phyloP scores from a whole-genome alignment of 2,797 vertebrate species.

The Thalassophryne amazonica region DNA sequence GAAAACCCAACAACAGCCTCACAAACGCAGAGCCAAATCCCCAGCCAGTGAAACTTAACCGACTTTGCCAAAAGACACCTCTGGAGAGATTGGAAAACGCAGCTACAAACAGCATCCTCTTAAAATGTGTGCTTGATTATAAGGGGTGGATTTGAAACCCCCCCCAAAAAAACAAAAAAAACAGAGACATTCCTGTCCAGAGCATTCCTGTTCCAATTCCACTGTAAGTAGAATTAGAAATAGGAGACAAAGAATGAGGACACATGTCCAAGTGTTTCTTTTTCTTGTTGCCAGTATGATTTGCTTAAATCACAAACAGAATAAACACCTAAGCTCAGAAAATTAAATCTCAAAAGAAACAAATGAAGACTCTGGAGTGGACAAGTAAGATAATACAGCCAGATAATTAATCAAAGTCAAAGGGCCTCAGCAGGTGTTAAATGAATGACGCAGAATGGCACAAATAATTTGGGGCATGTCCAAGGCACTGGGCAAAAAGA shows the following conservation, averaged over 20 bases:
- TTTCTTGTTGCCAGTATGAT: constrained; percentile 17
- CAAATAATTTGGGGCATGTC: no score
- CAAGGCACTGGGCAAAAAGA: no score
- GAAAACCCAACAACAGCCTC: constrained; percentile 22
- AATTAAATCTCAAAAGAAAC: no score
- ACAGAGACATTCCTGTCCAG: constrained; percentile 23
- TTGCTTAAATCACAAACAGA: background rate
- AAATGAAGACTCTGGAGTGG: constrained; percentile 6
- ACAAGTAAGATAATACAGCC: background rate
- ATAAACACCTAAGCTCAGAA: no score
- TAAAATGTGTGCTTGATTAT: background rate
- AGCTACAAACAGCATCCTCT: background rate
- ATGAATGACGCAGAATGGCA: no score
- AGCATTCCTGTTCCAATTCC: constrained; percentile 14
- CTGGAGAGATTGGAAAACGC: constrained; percentile 6
- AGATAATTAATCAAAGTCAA: no score
- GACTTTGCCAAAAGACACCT: constrained; percentile 18
- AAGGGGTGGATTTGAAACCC: constrained; percentile 14
- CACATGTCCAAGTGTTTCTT: constrained; percentile 19
- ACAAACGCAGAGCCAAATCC: constrained; percentile 32
- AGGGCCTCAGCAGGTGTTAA: no score
- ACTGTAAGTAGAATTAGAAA: constrained; percentile 7
- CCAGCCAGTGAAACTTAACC: constrained; percentile 12
- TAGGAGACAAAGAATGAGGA: background rate
- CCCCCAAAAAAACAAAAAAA: no score